phyloP scores from a whole-genome alignment of 2,888 invertebrate genomes.

The Mycalesis mineus region DNA sequence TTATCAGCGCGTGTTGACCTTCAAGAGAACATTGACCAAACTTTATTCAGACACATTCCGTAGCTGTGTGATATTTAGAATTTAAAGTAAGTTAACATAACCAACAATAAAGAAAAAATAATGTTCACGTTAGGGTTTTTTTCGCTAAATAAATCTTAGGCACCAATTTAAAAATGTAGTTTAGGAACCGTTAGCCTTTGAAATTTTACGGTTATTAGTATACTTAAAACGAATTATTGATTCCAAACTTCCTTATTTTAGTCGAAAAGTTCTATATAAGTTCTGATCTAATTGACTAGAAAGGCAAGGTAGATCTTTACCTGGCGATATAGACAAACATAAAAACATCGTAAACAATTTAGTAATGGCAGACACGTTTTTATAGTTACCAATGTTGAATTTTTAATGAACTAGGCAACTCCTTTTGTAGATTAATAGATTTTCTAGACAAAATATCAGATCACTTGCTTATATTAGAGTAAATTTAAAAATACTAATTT shows the following conservation, averaged over 20 bases:
- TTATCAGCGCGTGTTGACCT: conserved; percentile 6
- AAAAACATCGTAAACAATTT: background rate
- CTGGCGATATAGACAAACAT: background rate
- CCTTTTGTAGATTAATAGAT: background rate
- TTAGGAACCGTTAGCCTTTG: background rate
- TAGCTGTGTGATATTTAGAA: background rate
- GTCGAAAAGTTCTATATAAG: background rate
- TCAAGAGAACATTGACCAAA: conserved; percentile 18
- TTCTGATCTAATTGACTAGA: background rate
- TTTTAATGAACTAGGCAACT: background rate
- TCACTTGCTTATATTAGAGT: too few relatives aligned
- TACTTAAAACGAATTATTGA: background rate
- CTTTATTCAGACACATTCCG: conserved; percentile 11
- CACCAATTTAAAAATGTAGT: background rate
- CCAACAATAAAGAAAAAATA: background rate
- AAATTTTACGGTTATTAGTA: background rate
- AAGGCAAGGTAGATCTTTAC: background rate
- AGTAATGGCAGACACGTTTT: background rate
- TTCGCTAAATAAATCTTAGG: background rate
- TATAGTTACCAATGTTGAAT: background rate
- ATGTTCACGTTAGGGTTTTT: too few relatives aligned
- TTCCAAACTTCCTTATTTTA: background rate
- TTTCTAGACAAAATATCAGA: too few relatives aligned
- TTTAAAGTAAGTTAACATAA: background rate
- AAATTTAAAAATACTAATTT: too few relatives aligned